Evolutionary conservation across 1,140 invertebrate genomes (phyloP).

Genomic region (Hypothenemus hampei): DNA sequence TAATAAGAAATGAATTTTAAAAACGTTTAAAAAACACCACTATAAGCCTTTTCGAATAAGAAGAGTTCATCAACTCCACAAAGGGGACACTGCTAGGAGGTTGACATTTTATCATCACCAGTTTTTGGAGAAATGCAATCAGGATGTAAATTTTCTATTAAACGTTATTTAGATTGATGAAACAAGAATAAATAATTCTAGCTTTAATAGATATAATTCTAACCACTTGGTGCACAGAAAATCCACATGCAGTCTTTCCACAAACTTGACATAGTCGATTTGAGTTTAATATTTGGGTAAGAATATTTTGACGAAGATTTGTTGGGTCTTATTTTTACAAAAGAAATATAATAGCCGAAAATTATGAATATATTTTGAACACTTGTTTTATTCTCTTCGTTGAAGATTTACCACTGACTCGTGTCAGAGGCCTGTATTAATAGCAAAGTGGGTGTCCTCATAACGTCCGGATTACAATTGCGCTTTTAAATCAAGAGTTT

Average conservation of each 20-base stretch:
- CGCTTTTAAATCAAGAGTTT: neutral
- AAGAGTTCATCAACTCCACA: too few species aligned
- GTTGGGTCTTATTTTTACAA: neutral
- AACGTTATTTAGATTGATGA: neutral
- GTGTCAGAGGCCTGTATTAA: neutral
- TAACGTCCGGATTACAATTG: too few species aligned
- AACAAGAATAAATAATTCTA: neutral
- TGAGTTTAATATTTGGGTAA: neutral
- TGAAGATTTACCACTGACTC: neutral
- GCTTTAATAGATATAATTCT: too few species aligned
- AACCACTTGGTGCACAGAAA: too few species aligned
- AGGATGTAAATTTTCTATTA: too few species aligned
- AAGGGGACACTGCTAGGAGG: too few species aligned
- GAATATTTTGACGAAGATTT: neutral
- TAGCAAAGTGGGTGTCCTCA: neutral
- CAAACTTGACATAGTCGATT: neutral
- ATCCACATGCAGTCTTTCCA: too few species aligned
- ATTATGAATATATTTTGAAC: neutral
- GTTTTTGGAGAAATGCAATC: neutral
- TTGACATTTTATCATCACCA: too few species aligned
- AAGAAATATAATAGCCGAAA: too few species aligned
- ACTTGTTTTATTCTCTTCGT: neutral
- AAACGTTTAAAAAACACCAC: too few species aligned
- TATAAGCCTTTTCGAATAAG: too few species aligned
- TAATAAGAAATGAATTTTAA: too few species aligned